These are phyloP conservation scores for Addax nasomaculatus DNA, from an alignment of 2,113 vertebrate genomes.

Conservation along the genomic window DNA sequence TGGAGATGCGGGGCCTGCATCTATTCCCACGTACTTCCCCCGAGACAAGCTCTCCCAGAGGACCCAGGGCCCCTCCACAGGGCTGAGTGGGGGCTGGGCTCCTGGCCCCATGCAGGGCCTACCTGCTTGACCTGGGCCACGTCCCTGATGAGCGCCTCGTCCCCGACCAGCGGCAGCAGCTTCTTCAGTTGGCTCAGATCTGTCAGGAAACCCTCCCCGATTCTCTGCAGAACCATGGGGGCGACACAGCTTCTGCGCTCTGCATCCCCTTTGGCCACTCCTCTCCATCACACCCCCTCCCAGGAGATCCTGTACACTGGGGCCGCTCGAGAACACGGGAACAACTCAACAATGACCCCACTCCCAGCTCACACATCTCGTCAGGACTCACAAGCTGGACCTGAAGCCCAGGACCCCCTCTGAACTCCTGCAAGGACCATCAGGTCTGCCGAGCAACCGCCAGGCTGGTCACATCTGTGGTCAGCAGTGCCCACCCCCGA, in stretches of 20 bases:
- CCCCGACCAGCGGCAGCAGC: constrained; percentile 80
- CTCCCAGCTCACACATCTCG: not conserved
- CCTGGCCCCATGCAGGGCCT: not conserved
- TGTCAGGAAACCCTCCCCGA: constrained; percentile 88
- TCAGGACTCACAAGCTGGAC: not conserved
- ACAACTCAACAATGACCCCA: fast-evolving
- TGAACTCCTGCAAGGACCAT: fast-evolving
- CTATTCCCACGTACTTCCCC: fast-evolving
- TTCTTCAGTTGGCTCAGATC: constrained; percentile 87
- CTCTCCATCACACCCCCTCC: not conserved
- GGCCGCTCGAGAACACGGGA: not conserved
- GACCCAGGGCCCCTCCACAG: not conserved
- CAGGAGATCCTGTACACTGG: not conserved
- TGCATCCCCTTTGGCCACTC: not conserved
- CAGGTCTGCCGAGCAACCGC: too few relatives aligned
- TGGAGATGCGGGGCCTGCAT: not conserved
- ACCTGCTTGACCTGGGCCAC: constrained; percentile 93
- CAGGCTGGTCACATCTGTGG: too few relatives aligned
- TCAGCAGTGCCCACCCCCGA: not conserved
- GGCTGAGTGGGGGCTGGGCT: not conserved
- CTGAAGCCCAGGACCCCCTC: not conserved
- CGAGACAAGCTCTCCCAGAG: not conserved
- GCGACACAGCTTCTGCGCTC: not conserved
- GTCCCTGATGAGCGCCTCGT: constrained; percentile 87
- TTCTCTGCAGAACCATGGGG: constrained; percentile 78